Conservation (phyloP, 2,888 invertebrate genomes). For the Tachina grossa region DNA sequence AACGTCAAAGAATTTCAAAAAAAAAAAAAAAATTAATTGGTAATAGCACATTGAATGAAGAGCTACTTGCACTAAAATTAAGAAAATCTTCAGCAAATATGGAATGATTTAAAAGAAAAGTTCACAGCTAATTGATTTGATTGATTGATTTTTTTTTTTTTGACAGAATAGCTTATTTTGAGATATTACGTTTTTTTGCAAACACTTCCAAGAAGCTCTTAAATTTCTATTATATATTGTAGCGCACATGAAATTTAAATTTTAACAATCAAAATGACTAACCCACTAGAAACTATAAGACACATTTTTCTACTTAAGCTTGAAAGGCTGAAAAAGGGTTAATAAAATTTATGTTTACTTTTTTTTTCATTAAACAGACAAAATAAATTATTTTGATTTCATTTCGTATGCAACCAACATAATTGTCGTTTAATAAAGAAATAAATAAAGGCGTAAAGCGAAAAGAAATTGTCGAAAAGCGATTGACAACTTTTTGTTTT, state of each 20-base stretch:
- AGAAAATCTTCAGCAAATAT: not conserved
- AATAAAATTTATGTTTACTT: conserved; percentile 54
- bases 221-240: not conserved
- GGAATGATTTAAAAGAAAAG: too few relatives aligned
- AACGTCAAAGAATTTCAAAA: not conserved
- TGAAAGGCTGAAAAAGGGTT: conserved; percentile 42
- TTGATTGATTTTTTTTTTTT: too few relatives aligned
- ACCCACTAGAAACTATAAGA: conserved; percentile 44
- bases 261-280: conserved; percentile 24
- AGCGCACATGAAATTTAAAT: not conserved
- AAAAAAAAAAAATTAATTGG: not conserved
- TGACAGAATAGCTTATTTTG: too few relatives aligned
- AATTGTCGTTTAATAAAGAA: conserved; percentile 47
- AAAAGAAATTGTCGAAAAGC: conserved; percentile 44
- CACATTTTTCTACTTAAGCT: conserved; percentile 1
- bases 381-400: conserved; percentile 30
- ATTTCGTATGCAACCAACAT: conserved; percentile 57
- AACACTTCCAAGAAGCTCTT: not conserved
- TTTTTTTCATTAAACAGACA: conserved; percentile 30
- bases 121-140: too few relatives aligned
- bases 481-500: conserved; percentile 53
- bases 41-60: not conserved
- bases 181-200: not conserved
- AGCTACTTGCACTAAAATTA: not conserved
- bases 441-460: conserved; percentile 31